Conservation (phyloP, 2,113 vertebrate species). For the Mesocricetus auratus region DNA sequence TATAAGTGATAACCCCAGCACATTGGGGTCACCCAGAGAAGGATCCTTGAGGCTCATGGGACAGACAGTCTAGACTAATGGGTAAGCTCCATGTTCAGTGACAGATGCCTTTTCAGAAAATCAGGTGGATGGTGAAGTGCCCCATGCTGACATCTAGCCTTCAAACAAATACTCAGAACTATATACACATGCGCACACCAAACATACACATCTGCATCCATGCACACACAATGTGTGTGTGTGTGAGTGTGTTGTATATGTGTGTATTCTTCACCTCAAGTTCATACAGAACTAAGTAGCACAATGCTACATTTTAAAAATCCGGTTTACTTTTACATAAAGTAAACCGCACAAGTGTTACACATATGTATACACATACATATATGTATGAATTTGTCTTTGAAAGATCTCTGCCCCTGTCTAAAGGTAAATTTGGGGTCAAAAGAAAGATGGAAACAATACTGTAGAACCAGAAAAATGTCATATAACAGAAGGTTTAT, state of each 20-base stretch:
- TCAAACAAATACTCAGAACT: background rate
- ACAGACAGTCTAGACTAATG: background rate
- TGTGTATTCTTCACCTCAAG: background rate
- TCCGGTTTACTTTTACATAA: background rate
- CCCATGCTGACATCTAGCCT: background rate
- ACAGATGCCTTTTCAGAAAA: background rate
- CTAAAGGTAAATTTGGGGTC: background rate
- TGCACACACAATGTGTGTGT: background rate
- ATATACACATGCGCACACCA: background rate
- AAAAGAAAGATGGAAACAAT: conserved; percentile 1
- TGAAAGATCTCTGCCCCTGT: background rate
- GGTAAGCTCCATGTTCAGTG: background rate
- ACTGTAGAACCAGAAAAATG: background rate
- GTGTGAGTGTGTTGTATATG: background rate
- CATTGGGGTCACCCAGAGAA: background rate
- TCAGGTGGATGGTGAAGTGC: background rate
- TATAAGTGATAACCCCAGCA: background rate
- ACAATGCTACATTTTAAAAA: conserved; percentile 1
- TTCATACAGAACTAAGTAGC: background rate
- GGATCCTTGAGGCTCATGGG: background rate
- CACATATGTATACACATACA: background rate
- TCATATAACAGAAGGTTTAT: conserved; percentile 38
- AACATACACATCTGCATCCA: too few species aligned
- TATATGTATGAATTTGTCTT: background rate
- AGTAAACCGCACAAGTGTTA: background rate